phyloP scores from a whole-genome alignment of 1,140 invertebrate genomes.

The Bombyx mandarina region DNA sequence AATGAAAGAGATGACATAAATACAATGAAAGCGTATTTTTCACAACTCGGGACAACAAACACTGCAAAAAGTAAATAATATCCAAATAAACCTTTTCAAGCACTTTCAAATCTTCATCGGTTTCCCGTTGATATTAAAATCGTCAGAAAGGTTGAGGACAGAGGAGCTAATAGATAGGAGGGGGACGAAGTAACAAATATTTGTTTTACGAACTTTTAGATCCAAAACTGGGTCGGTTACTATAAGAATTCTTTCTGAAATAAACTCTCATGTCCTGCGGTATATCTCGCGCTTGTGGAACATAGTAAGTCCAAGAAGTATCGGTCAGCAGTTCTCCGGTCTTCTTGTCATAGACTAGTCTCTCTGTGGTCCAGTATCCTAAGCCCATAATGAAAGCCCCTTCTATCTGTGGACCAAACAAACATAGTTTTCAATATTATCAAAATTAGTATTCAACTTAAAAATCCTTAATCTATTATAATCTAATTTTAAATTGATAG shows the following conservation, averaged over 20 bases:
- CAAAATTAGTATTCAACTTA: no score
- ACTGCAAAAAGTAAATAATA: no score
- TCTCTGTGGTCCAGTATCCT: slow-evolving; percentile 83
- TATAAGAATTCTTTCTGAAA: slow-evolving; percentile 78
- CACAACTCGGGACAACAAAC: no score
- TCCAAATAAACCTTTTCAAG: no score
- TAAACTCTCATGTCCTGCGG: slow-evolving; percentile 84
- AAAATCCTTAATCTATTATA: no score
- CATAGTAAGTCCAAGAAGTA: slow-evolving; percentile 87
- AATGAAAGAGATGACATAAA: no score
- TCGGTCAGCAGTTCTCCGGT: slow-evolving; percentile 80
- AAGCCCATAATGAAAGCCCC: slow-evolving; percentile 91
- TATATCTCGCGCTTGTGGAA: slow-evolving; percentile 84
- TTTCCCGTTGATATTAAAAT: no score
- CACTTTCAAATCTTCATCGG: no score
- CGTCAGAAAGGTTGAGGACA: neutral
- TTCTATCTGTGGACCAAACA: slow-evolving; percentile 63
- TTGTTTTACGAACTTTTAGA: slow-evolving; percentile 77
- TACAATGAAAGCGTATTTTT: no score
- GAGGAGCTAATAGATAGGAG: neutral
- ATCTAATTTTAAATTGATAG: no score
- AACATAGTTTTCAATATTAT: no score
- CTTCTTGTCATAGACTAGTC: slow-evolving; percentile 75
- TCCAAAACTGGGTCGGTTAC: slow-evolving; percentile 77
- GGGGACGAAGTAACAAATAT: no score